These are phyloP conservation scores for Helicoverpa zea DNA, from an alignment of 1,140 invertebrate genomes.

Conservation along the genomic window DNA sequence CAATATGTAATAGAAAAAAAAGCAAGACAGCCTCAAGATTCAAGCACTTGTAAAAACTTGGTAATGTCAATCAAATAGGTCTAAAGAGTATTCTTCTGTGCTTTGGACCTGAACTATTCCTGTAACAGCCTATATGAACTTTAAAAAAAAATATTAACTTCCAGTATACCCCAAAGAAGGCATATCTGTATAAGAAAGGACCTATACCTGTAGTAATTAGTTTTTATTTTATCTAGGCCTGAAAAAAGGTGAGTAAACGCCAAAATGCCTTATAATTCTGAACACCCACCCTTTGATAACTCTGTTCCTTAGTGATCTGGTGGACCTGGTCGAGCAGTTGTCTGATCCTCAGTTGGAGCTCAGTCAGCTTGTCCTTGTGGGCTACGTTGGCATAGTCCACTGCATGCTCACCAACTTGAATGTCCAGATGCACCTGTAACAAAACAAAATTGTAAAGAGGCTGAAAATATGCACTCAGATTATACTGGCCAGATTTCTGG, in stretches of 20 bases:
- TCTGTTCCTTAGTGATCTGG: conserved; percentile 99
- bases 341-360: conserved; percentile 97
- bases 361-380: conserved; percentile 98
- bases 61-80: no score
- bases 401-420: conserved; percentile 99
- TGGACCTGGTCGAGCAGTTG: conserved; percentile 99
- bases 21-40: no score
- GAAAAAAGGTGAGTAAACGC: neutral
- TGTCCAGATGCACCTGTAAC: conserved; percentile 96
- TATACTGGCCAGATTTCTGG: conserved; percentile 5
- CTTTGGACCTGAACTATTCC: no score
- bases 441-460: neutral
- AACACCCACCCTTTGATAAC: conserved; percentile 96
- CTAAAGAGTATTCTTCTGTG: no score
- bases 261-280: neutral
- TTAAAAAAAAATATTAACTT: no score
- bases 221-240: no score
- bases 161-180: neutral
- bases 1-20: no score
- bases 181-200: neutral
- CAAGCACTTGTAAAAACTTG: no score
- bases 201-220: no score
- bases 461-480: conserved; percentile 22
- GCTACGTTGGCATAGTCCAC: conserved; percentile 99
- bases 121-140: no score